A percentile compares a stretch with the other conserved stretches of the same genome.
Conservation (phyloP, 2,113 vertebrate genomes). For the Callipepla squamata region DNA sequence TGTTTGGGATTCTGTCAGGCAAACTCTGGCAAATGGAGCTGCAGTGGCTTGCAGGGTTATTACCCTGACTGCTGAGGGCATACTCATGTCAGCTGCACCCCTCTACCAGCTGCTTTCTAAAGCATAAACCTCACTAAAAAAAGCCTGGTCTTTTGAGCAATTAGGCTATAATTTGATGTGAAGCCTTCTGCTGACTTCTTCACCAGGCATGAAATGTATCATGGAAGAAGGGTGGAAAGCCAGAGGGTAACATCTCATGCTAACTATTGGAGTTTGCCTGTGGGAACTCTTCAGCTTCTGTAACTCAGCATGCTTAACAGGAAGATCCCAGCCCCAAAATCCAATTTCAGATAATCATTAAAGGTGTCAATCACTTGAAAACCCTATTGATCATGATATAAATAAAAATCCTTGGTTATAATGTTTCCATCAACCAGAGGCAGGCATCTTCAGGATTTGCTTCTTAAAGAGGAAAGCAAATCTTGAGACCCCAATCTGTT, state of each 20-base stretch:
- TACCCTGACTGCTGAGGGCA: neutral
- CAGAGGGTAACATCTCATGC: neutral
- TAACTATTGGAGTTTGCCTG: neutral
- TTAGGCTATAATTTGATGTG: neutral
- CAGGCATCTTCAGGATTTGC: neutral
- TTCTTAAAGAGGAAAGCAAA: neutral
- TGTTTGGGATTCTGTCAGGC: neutral
- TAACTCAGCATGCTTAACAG: neutral
- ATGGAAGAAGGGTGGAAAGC: neutral
- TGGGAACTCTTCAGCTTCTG: neutral
- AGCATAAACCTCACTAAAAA: neutral
- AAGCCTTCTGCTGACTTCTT: neutral
- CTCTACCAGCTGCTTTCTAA: neutral
- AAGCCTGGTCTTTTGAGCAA: neutral
- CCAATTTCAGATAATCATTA: neutral
- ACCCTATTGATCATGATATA: slow-evolving; percentile 34
- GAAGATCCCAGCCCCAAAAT: neutral
- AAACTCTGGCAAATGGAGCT: neutral
- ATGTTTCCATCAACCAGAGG: neutral
- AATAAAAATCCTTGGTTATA: slow-evolving; percentile 38
- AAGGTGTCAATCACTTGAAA: slow-evolving; percentile 51
- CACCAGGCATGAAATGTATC: accelerated
- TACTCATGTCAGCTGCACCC: neutral
- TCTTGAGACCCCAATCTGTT: neutral
- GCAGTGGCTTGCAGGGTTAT: neutral